A percentile compares a stretch with the other conserved stretches of the same genome.
phyloP scores from a whole-genome alignment of 64 coral and sea anemone genomes.

The Stylophora pistillata region DNA sequence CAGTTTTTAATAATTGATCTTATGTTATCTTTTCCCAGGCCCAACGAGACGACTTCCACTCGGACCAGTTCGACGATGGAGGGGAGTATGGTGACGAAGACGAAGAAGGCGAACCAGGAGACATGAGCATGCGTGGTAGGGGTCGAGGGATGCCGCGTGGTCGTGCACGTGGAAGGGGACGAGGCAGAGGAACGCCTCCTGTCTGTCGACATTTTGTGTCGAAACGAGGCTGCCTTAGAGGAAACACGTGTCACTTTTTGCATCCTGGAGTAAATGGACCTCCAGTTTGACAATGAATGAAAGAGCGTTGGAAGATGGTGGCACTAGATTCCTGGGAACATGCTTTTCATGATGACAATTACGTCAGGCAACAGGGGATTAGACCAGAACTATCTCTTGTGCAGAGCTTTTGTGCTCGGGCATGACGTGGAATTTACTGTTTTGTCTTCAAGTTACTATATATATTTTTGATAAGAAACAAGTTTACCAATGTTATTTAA shows the following conservation, averaged over 20 bases:
- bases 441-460: background rate
- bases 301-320: background rate
- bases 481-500: no score
- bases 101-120: conserved; percentile 52
- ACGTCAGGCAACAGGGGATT: no score
- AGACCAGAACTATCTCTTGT: no score
- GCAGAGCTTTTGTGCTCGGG: background rate
- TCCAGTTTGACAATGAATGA: conserved; percentile 46
- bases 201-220: conserved; percentile 93
- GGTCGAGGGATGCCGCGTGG: conserved; percentile 74
- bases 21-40: conserved; percentile 32
- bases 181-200: conserved; percentile 69
- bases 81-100: conserved; percentile 67
- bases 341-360: background rate
- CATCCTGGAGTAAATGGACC: conserved; percentile 85
- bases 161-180: conserved; percentile 76
- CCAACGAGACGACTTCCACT: conserved; percentile 65
- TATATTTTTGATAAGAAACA: background rate
- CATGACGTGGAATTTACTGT: background rate
- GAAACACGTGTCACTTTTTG: conserved; percentile 87
- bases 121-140: conserved; percentile 66
- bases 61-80: conserved; percentile 68
- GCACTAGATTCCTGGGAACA: background rate
- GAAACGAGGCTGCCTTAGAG: conserved; percentile 79
- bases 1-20: no score